phyloP scores from a whole-genome alignment of 2,888 invertebrate genomes.

The Galeruca laticollis region DNA sequence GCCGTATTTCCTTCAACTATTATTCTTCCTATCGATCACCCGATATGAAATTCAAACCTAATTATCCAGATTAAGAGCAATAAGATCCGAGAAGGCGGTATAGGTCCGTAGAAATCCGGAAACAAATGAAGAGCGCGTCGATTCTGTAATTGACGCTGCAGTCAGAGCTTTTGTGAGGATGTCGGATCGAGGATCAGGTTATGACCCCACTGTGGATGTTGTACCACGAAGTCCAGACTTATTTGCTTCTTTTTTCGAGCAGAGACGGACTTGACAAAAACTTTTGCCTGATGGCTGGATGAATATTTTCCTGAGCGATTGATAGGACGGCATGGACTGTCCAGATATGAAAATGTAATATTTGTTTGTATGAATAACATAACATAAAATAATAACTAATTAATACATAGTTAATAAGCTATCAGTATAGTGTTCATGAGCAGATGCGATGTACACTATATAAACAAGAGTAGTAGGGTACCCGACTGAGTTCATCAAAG shows the following conservation, averaged over 20 bases:
- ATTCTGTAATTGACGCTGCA: conserved; percentile 45
- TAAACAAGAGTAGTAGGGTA: no score
- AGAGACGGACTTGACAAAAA: conserved; percentile 13
- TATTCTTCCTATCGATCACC: background rate
- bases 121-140: conserved; percentile 43
- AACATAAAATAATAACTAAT: no score
- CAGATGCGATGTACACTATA: no score
- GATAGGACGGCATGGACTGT: no score
- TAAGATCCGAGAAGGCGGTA: conserved; percentile 30
- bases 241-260: conserved; percentile 26
- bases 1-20: background rate
- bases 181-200: conserved; percentile 61
- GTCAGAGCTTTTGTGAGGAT: conserved; percentile 37
- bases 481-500: no score
- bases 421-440: no score
- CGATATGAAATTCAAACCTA: conserved; percentile 44
- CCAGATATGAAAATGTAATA: no score
- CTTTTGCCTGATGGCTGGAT: no score
- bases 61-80: conserved; percentile 42
- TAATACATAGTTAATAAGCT: no score
- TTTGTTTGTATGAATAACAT: no score
- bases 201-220: conserved; percentile 58
- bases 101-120: conserved; percentile 39
- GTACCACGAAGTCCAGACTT: conserved; percentile 33
- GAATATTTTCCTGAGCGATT: no score